Evolutionary conservation across 1,140 invertebrate genomes (phyloP).

Genomic region (Camponotus floridanus): DNA sequence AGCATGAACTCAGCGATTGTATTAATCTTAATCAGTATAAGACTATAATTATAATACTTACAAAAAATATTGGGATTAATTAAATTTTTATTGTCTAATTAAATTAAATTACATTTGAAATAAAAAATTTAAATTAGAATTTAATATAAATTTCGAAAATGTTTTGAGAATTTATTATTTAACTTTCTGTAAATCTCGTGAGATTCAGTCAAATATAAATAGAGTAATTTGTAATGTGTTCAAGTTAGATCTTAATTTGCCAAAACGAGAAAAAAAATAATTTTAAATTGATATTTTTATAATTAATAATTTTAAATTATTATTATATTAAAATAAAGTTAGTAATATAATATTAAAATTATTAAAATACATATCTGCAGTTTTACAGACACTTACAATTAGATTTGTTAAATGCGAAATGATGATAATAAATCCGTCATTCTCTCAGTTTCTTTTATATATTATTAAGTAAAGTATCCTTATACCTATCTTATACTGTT

Average conservation of each 20-base stretch:
- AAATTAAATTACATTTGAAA: background rate
- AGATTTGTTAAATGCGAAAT: slow-evolving; percentile 10
- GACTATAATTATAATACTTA: background rate
- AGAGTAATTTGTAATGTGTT: slow-evolving; percentile 4
- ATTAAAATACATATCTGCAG: background rate
- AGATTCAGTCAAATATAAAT: background rate
- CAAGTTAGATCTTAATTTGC: background rate
- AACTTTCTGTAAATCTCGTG: background rate
- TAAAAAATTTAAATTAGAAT: background rate
- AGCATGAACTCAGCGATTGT: slow-evolving; percentile 63
- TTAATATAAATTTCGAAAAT: background rate
- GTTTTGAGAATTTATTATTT: background rate
- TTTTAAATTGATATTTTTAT: slow-evolving; percentile 4
- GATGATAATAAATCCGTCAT: background rate
- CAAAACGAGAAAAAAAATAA: background rate
- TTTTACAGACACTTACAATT: background rate
- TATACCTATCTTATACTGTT: background rate
- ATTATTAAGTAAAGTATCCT: slow-evolving; percentile 14
- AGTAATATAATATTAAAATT: too few relatives aligned
- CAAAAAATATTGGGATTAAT: slow-evolving; percentile 8
- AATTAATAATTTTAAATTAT: slow-evolving; percentile 9
- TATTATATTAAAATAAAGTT: too few relatives aligned
- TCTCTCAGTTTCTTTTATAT: background rate
- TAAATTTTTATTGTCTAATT: background rate
- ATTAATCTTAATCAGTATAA: slow-evolving; percentile 43